Conservation (phyloP, 2,797 vertebrate genomes). For the Caiman crocodilus region DNA sequence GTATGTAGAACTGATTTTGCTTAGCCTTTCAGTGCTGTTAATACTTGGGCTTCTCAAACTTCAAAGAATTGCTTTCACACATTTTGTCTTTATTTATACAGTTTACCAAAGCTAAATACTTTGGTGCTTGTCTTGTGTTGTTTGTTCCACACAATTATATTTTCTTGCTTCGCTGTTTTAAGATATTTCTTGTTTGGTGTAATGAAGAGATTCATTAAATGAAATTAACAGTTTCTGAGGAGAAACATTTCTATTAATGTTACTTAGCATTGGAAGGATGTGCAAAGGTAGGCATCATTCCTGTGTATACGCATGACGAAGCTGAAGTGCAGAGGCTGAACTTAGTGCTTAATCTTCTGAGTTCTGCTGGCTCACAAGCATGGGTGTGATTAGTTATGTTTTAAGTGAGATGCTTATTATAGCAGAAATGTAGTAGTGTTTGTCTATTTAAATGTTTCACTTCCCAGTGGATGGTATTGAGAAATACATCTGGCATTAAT, state of each 20-base stretch:
- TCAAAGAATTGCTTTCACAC: background rate
- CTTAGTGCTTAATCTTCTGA: background rate
- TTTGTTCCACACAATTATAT: background rate
- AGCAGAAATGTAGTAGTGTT: background rate
- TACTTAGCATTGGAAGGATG: background rate
- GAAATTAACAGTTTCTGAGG: background rate
- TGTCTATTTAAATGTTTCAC: background rate
- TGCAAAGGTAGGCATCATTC: background rate
- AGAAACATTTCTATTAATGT: background rate
- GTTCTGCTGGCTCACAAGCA: conserved; percentile 11
- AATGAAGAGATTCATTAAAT: background rate
- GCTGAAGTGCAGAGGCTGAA: background rate
- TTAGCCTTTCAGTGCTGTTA: background rate
- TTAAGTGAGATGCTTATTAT: background rate
- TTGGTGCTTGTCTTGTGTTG: background rate
- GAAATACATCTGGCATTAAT: background rate
- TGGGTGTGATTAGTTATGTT: too few relatives aligned
- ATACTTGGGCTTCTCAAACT: background rate
- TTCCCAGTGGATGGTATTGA: background rate
- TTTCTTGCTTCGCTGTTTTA: background rate
- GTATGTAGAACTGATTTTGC: background rate
- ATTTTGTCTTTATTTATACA: background rate
- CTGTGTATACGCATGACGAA: background rate
- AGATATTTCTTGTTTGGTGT: background rate
- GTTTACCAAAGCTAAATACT: background rate